A percentile compares a stretch with the other conserved stretches of the same genome.
Evolutionary conservation across 2,888 invertebrate genomes (phyloP).

Genomic region (Aporophyla nigra): DNA sequence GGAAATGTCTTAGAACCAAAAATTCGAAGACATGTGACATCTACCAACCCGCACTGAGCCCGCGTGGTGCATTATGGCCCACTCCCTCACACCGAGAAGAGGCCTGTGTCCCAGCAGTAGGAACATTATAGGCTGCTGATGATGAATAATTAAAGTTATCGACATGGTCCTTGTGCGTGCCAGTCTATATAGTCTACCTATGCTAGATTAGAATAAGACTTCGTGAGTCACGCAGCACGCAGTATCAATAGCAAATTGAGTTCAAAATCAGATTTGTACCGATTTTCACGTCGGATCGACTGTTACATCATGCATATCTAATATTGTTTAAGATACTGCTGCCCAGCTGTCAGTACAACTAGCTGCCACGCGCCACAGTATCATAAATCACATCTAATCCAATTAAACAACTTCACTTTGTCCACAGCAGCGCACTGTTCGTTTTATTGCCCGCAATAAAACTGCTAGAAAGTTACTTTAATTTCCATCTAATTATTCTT

Average conservation of each 20-base stretch:
- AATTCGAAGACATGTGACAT: no score
- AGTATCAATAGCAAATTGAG: not conserved
- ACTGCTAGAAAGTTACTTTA: constrained; percentile 41
- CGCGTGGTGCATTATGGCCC: no score
- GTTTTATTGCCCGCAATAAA: constrained; percentile 49
- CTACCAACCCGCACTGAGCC: no score
- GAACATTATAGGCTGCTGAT: no score
- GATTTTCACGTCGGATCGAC: no score
- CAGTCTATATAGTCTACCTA: not conserved
- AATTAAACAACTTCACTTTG: constrained; percentile 48
- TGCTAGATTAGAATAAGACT: not conserved
- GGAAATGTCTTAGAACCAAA: no score
- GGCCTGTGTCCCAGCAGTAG: no score
- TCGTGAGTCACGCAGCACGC: no score
- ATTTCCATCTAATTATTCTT: constrained; percentile 53
- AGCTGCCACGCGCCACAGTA: not conserved
- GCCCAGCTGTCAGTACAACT: not conserved
- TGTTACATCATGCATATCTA: no score
- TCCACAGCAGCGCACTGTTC: constrained; percentile 25
- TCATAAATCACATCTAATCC: constrained; percentile 49
- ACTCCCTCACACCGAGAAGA: no score
- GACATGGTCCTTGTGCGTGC: not conserved
- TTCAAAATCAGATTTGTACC: not conserved
- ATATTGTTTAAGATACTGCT: not conserved
- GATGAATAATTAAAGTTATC: not conserved